Evolutionary conservation across 2,113 vertebrate species (phyloP), one percentile per base, ranked within the genome.

Genomic region (Festucalex cinctus): DNA sequence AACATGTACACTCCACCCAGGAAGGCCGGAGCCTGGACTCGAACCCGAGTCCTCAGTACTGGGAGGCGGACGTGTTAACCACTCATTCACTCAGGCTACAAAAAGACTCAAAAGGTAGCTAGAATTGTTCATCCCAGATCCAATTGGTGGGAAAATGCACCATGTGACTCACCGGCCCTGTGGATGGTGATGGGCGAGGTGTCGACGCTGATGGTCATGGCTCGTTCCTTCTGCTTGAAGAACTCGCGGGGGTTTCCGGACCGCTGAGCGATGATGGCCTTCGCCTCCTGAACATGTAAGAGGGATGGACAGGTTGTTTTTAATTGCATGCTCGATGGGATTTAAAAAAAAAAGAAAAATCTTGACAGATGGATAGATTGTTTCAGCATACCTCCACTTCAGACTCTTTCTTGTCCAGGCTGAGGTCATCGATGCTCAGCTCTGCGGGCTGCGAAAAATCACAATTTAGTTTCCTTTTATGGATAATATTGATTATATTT

Each of bases 231-330:
- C 90, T 75, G 85, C 86, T 95, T 96, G 90, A 99, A 98, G 83
- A 95, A 99, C 73, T 99, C 96, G 39, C 96, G 91, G 0, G 97
- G 97, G 86, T 99, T 99, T 79, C 93, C 94, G 0, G 94, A 93
- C 32, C 97, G 90, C 91, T 96, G 95, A 68, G 97, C 97, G 1
- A 99, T 98, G 83, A 98, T 96, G 80, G 97, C 96, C 26, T 96
- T 96, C 14, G 97, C 97, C 86, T 99, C 97, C 97, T 99, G 86
- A 32, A 68, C 49, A 71, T 16, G 67, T 7, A 70, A 36, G 69
- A 5, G 53, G 5, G 16, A 68, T 43, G 5, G 7, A 24, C 3
- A 17, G 17, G 7, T 35, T 26, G 37, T 43, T 62, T 62, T 62
- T 62, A 26, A 62, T 62, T 62, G 39, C 37, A 43, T 57, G 53